phyloP scores from a whole-genome alignment of 2,113 vertebrate species.

The Cinclus mexicanus region DNA sequence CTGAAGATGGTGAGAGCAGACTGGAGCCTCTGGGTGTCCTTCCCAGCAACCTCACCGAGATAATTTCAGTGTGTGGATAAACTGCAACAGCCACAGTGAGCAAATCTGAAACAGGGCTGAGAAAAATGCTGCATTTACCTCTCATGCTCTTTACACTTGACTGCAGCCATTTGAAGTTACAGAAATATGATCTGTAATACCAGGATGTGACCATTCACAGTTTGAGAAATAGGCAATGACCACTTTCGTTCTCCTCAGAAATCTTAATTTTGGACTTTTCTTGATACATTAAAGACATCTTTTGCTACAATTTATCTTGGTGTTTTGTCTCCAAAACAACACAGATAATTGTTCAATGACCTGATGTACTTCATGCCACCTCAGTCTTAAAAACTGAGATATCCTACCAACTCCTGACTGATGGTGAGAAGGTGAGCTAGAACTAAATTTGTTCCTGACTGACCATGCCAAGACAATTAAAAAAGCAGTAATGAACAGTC shows the following conservation, averaged over 20 bases:
- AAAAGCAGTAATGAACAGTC: not conserved
- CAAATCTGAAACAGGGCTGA: not conserved
- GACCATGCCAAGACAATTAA: not conserved
- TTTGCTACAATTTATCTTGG: not conserved
- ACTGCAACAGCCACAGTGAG: accelerated
- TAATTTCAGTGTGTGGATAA: not conserved
- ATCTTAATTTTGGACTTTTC: not conserved
- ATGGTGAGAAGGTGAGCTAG: not conserved
- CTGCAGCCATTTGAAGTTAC: not conserved
- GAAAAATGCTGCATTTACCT: not conserved
- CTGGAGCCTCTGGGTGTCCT: not conserved
- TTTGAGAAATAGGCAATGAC: not conserved
- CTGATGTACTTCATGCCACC: not conserved
- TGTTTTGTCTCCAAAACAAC: not conserved
- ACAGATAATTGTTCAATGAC: not conserved
- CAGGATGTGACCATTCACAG: not conserved
- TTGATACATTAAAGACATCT: not conserved
- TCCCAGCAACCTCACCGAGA: not conserved
- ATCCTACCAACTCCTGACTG: not conserved
- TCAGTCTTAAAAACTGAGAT: not conserved
- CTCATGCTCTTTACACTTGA: not conserved
- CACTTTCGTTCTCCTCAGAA: accelerated
- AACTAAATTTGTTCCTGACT: not conserved
- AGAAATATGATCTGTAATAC: accelerated
- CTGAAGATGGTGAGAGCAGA: not conserved